Evolutionary conservation across 2,797 vertebrate species (phyloP), one percentile per base, ranked within the genome.

Genomic region (Melanotaenia maccullochi): DNA sequence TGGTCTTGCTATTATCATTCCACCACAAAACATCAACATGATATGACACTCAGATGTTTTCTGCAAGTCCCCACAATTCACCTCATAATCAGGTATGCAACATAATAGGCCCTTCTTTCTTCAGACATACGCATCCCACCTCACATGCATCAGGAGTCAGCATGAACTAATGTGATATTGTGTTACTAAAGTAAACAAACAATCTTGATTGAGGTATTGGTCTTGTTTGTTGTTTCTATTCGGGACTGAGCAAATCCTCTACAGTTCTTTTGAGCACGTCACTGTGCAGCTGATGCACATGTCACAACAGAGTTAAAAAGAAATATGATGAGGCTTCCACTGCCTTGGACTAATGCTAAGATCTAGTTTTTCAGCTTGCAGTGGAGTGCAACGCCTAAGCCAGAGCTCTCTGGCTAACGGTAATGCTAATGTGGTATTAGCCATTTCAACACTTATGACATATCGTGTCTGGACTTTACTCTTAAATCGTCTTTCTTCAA

Each of bases 381-480:
- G 8, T 24, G 35, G 12, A 72, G 68, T 49, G 47, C 52, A 61
- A 54, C 58, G 24, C 47, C 60, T 69, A 70, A 76, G 65, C 77
- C 66, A 83, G 61, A 56, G 9, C 51, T 35, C 22, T 44, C 18
- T 40, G 38, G 77, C 75, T 60, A 75, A 62, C 42, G 61, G 57
- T 32, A 64, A 80, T 77, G 70, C 79, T 81, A 84, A 38, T 51
- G 44, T 20, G 57, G 76, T 73, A 67, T 79, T 65, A 79, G 64
- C 60, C 75, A 47, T 87, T 84, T 90, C 89, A 90, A 87, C 88
- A 85, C 87, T 71, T 84, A 88, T 88, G 87, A 89, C 89, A 90
- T 90, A 84, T 72, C 60, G 73, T 76, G 78, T 81, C 83, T 86
- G 83, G 65, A 72, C 63, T 79, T 68, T 70, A 32, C 80, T 68